Base-by-base conservation (phyloP, 1,140 invertebrate species). In the Dendrolimus kikuchii region DNA sequence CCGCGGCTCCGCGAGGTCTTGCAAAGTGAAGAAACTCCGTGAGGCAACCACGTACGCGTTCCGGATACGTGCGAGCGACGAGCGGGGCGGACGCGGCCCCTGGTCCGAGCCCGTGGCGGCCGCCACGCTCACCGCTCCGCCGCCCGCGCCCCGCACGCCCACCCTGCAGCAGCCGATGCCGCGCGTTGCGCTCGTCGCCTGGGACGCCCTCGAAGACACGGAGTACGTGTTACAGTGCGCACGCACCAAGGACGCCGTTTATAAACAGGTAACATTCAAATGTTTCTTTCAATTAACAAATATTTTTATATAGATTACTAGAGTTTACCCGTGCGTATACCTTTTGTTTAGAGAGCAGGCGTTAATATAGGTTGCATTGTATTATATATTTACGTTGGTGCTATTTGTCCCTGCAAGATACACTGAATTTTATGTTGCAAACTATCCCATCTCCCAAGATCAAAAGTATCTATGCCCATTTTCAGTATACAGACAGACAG, bases 31-130 rank as follows among this genome's bases (percentile, higher is more conserved):
- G 68, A 93, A 94, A 77, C 81, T 97, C 56, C 90, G 92, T 59
- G 95, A 97, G 81, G 89, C 92, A 55, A 95, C 91, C 4, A 83
- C 86, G 10, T 97, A 97, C 78, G 90, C 89, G 67, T 96, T 97
- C 85, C 89, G 94, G 52, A 95, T 97, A 66, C 93, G 90, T 65
- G 95, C 95, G 44, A 90, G 91, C 51, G 96, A 95, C 81, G 92
- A 94, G 74, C 80, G 88, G 37, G 94, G 94, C 42, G 95, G 95
- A 2, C 89, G 92, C 64, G 95, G 96, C 23, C 91, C 92, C 8
- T 95, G 91, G 84, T 95, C 94, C 2, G 88, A 90, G 51, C 88
- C 91, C 23, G 90, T 90, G 66, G 85, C 89, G 48, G 95, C 92
- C 68, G 86, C 84, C 49, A 96, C 95, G n/a, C 89, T 82, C 48